Evolutionary conservation across 1,140 invertebrate genomes (phyloP).

Genomic region (Cotesia glomerata): DNA sequence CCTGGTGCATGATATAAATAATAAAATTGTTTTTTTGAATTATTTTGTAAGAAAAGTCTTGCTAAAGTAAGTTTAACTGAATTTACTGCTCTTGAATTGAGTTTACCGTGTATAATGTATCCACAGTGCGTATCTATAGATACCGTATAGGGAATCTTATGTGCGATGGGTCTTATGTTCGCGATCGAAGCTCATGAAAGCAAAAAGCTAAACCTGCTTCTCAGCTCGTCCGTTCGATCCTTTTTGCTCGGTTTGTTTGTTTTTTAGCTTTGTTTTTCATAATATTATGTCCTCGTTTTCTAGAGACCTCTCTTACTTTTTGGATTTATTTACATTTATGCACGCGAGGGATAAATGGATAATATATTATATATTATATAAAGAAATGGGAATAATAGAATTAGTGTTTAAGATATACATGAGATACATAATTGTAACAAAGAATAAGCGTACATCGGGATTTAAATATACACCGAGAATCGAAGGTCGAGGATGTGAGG

Average conservation of each 20-base stretch:
- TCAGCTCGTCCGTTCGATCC: constrained; percentile 26
- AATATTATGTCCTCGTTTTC: constrained; percentile 29
- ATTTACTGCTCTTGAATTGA: neutral
- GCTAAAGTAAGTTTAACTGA: neutral
- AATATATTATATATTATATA: too few relatives aligned
- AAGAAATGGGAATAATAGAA: too few relatives aligned
- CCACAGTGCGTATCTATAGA: neutral
- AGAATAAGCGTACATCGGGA: constrained; percentile 11
- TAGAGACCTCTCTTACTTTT: constrained; percentile 28
- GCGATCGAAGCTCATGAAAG: constrained; percentile 40
- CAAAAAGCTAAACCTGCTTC: constrained; percentile 53
- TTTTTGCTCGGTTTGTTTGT: neutral
- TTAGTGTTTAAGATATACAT: neutral
- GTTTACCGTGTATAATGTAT: neutral
- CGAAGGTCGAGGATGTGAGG: constrained; percentile 2
- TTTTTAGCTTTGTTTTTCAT: constrained; percentile 37
- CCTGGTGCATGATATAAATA: too few relatives aligned
- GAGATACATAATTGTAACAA: neutral
- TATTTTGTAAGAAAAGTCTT: too few relatives aligned
- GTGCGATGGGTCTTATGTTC: constrained; percentile 36
- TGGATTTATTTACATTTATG: constrained; percentile 20
- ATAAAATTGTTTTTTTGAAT: too few relatives aligned
- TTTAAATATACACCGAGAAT: neutral
- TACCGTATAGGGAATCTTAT: constrained; percentile 52
- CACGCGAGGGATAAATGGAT: too few relatives aligned